Evolutionary conservation across 1,140 invertebrate species (phyloP), one percentile per base, ranked within the genome.

Genomic region (Mamestra configurata): DNA sequence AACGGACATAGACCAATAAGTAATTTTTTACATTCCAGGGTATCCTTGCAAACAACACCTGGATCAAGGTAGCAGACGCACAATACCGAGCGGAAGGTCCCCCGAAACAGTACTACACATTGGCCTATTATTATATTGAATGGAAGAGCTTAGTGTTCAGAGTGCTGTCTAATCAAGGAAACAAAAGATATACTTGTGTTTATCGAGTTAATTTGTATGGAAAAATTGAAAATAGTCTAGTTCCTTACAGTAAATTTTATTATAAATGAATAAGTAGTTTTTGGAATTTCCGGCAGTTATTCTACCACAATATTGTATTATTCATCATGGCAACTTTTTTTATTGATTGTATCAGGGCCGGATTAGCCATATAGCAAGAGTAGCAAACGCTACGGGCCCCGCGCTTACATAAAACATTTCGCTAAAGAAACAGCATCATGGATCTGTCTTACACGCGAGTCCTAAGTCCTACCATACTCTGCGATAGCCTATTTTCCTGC

Each of bases 151-250:
- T 94, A 57, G 84, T 90, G 49, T 88, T 94, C 70, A 83, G 85
- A 80, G 86, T 95, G 37, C 76, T 93, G n/a, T 89, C 91, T 4
- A 95, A 95, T 86, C 90, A 94, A 46, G 93, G 93, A 13, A 95
- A 94, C 61, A 37, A 76, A 2, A 89, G 89, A 73, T 94, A 94
- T 72, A 95, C 93, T 6, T 95, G 93, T 82, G 70, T 95, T 75
- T 95, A 95, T 77, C 89, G 93, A 85, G 75, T 95, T 43, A 88
- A 93, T 82, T 55, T 94, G 40, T 93, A 93, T 78, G 81, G 79
- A 70, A 68, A 77, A 68, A 4, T 55, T 53, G 70, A 82, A 43
- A 84, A 83, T 80, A 80, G 68, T 53, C 53, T 79, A 46, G 37
- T 37, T 57, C 35, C 51, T 43, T 57, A 46, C 27, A 59, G 43